Conservation (phyloP, 2,888 invertebrate genomes). For the Aphodius sticticus region DNA sequence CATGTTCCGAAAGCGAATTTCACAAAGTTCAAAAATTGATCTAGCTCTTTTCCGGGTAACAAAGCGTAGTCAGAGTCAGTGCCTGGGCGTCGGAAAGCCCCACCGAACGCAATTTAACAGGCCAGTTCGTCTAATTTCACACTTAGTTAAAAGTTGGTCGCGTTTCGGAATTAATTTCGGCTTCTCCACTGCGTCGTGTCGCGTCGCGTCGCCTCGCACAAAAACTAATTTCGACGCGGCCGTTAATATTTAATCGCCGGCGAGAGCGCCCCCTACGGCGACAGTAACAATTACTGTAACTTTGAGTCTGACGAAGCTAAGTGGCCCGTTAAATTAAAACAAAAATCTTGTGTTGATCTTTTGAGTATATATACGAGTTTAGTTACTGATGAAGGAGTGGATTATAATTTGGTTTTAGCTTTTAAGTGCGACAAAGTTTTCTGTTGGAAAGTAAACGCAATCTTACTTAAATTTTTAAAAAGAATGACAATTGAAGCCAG, state of each 20-base stretch:
- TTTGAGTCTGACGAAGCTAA: neutral
- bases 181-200: slow-evolving; percentile 16
- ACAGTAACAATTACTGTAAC: slow-evolving; percentile 18
- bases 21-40: neutral
- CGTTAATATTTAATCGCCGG: slow-evolving; percentile 33
- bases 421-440: neutral
- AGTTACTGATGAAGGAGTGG: neutral
- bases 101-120: slow-evolving; percentile 38
- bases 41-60: neutral
- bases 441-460: neutral
- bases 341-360: neutral
- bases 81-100: slow-evolving; percentile 10
- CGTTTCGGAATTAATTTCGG: slow-evolving; percentile 37
- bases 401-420: neutral
- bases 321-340: neutral
- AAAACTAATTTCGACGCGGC: slow-evolving; percentile 32
- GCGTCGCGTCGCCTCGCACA: slow-evolving; percentile 16
- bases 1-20: neutral
- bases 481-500: too few relatives aligned
- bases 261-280: neutral
- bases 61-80: neutral
- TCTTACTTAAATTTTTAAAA: too few relatives aligned
- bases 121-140: slow-evolving; percentile 39
- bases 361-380: neutral
- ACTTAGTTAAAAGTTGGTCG: slow-evolving; percentile 38